Conservation (phyloP, 2,888 invertebrate species). For the Holacanthella duospinosa region DNA sequence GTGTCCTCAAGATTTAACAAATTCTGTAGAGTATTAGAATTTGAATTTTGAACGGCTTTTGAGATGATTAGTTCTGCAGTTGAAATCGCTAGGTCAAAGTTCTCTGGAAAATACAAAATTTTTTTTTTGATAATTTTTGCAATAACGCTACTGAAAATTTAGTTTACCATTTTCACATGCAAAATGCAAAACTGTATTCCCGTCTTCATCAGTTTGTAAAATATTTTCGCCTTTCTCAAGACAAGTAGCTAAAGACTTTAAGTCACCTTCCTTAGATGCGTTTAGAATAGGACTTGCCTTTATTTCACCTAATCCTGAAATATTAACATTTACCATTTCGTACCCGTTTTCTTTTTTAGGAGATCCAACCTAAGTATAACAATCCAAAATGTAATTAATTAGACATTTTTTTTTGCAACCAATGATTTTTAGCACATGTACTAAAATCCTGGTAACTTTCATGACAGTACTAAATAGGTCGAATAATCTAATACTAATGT, state of each 20-base stretch:
- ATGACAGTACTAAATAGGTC: no score
- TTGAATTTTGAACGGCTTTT: not conserved
- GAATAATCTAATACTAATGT: no score
- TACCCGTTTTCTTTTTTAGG: not conserved
- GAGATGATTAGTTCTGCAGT: not conserved
- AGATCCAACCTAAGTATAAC: not conserved
- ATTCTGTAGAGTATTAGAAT: not conserved
- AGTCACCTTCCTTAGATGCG: not conserved
- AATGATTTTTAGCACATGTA: no score
- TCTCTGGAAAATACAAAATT: not conserved
- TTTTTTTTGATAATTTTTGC: no score
- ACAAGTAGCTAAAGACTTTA: not conserved
- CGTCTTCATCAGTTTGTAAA: not conserved
- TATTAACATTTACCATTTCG: not conserved
- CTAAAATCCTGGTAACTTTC: no score
- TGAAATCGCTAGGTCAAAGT: not conserved
- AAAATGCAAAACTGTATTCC: not conserved
- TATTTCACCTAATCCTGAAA: not conserved
- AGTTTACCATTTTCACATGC: not conserved
- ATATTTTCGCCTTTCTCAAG: constrained; percentile 1
- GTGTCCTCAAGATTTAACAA: not conserved
- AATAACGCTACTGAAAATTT: no score
- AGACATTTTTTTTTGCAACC: no score
- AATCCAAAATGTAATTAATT: no score
- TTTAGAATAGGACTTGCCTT: not conserved